Base-by-base conservation (phyloP, 2,888 invertebrate genomes). In the Drosophila emarginata region DNA sequence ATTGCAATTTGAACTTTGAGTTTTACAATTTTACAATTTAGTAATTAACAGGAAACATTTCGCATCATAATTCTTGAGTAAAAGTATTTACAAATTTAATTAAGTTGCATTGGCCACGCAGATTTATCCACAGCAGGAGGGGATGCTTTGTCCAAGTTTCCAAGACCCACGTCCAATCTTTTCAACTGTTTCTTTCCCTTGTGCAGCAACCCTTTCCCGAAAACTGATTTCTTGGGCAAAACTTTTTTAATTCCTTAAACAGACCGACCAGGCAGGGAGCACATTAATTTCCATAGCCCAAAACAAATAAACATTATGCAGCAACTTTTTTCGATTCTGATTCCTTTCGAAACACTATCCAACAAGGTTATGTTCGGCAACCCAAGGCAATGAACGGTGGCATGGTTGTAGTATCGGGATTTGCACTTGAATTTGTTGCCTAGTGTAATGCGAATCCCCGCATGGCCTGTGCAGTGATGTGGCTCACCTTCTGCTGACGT, bases 101-200 rank as follows among this genome's bases (percentile, higher is more conserved):
- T 86, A 89, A 89, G 89, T 88, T 87, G 88, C 88, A 86, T 86
- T 86, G 74, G 89, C 80, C 68, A 86, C 83, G 89, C 85, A 76
- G 85, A 86, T 85, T 85, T 89, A 72, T 79, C 73, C 57, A 37
- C 73, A 75, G 73, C 80, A 56, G 81, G 76, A 64, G 21, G 75
- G 75, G 28, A 39, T 18, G 45, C 58, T 32, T 32, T 32, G 32
- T 32, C 32, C 32, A 32, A 32, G 32, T 32, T 32, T 4, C 39
- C 7, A 6, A 21, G 23, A 21, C 62, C 26, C 21, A 50, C 11
- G 5, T 26, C 32, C 45, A 39, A 6, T 15, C 18, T 45, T 28
- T 28, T 15, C 6, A 6, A 40, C 15, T 15, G n/a, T n/a, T n/a
- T n/a, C n/a, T 53, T 23, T 32, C 32, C 32, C 32, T 32, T 32